Conservation (phyloP, 2,113 vertebrate species). For the Rhea pennata region DNA sequence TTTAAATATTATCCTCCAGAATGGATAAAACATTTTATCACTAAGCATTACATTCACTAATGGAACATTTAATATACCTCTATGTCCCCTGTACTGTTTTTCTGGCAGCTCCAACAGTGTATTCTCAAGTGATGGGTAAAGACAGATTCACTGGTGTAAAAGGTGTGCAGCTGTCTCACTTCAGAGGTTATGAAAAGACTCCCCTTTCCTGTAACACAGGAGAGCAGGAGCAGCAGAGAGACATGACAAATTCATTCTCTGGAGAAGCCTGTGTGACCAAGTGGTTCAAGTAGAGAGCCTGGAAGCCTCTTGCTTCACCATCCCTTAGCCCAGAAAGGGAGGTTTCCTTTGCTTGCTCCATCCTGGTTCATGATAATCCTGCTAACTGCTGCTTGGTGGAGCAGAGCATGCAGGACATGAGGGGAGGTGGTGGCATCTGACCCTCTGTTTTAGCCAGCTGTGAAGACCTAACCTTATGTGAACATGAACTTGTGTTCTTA, state of each 20-base stretch:
- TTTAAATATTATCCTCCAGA: slow-evolving; percentile 71
- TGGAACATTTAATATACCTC: neutral
- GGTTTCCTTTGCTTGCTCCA: neutral
- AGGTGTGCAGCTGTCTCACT: rapidly evolving
- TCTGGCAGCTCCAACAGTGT: rapidly evolving
- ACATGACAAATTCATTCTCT: rapidly evolving
- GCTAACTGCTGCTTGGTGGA: neutral
- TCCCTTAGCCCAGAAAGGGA: rapidly evolving
- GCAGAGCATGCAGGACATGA: rapidly evolving
- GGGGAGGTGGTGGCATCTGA: rapidly evolving
- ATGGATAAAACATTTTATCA: slow-evolving; percentile 14
- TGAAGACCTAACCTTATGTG: rapidly evolving
- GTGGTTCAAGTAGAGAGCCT: neutral
- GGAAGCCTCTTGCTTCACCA: neutral
- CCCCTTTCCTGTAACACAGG: neutral
- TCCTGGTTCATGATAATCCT: rapidly evolving
- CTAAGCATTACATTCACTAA: slow-evolving; percentile 18
- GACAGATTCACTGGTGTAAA: rapidly evolving
- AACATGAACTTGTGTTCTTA: rapidly evolving
- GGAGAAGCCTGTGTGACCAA: neutral
- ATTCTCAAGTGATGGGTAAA: rapidly evolving
- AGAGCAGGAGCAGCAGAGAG: neutral
- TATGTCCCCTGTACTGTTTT: neutral
- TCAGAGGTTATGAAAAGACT: neutral
- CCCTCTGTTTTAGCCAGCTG: rapidly evolving